Evolutionary conservation across 2,797 vertebrate genomes (phyloP), one percentile per base, ranked within the genome.

Genomic region (Diglossa cyanea): DNA sequence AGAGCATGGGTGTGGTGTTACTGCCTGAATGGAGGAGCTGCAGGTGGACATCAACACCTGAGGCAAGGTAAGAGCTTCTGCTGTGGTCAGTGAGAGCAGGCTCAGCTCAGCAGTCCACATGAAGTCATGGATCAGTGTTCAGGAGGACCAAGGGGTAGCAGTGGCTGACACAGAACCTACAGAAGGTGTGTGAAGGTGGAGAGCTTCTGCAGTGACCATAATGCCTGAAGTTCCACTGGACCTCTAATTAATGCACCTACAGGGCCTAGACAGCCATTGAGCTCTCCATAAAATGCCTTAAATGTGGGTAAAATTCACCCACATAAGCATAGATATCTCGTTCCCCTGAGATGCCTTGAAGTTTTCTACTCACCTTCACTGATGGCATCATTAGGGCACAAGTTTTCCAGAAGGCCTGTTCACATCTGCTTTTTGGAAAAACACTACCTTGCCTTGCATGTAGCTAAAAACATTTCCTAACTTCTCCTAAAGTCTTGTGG

Each of bases 291-390:
- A 86, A 86, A 76, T n/a, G 9, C 6, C 37, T 39, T 35, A 21
- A 40, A 54, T 31, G 40, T 40, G 9, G 17, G 44, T 30, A 70
- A 77, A 88, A 66, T 33, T 83, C 17, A 45, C 15, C 45, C 47
- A 17, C 9, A 17, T 17, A 26, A 67, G 21, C 33, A 30, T 0
- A 33, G 30, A 54, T 2, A 35, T 39, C 16, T 35, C 2, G 0
- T 31, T 14, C 15, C 10, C 51, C 28, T 62, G 8, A 55, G 28
- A n/a, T 28, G 19, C 6, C n/a, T 37, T 58, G 37, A 75, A 55
- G 30, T 33, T 35, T 48, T 4, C 31, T 51, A 6, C 25, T 57
- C 30, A 33, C 8, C 60, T 89, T 66, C 33, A 31, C 25, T 21
- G 25, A 14, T 7, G 45, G 12, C 20, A 48, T 80, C 31, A 18